Conservation (phyloP, 2,113 vertebrate genomes). For the Leptobrachium leishanense region DNA sequence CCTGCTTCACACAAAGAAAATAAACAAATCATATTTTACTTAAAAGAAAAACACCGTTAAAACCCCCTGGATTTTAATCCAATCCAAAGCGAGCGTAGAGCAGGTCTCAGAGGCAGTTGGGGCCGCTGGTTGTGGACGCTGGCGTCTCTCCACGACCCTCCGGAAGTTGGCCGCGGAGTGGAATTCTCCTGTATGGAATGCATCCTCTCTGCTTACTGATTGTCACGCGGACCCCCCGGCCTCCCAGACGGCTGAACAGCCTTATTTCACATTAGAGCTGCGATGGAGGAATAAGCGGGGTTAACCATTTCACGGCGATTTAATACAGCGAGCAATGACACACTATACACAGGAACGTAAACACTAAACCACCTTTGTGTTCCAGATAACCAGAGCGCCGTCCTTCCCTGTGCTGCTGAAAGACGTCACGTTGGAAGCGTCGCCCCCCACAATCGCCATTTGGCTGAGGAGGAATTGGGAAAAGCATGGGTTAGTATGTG, state of each 20-base stretch:
- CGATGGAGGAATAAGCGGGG: neutral
- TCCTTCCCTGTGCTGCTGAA: conserved; percentile 73
- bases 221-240: neutral
- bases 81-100: neutral
- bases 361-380: conserved; percentile 58
- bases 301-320: neutral
- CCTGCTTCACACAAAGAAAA: no score
- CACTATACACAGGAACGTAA: neutral
- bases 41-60: no score
- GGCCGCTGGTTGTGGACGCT: neutral
- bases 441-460: conserved; percentile 61
- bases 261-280: neutral
- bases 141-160: neutral
- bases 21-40: no score
- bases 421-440: conserved; percentile 59
- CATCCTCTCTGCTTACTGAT: conserved; percentile 1
- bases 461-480: conserved; percentile 54
- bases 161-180: conserved; percentile 8
- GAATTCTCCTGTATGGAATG: neutral
- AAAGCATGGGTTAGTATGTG: no score
- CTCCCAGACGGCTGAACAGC: neutral
- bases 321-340: neutral
- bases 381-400: conserved; percentile 72
- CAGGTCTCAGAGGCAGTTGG: neutral
- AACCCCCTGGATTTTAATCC: neutral